These are phyloP conservation scores for Erinaceus europaeus DNA, from an alignment of 2,113 vertebrate genomes.

Conservation along the genomic window DNA sequence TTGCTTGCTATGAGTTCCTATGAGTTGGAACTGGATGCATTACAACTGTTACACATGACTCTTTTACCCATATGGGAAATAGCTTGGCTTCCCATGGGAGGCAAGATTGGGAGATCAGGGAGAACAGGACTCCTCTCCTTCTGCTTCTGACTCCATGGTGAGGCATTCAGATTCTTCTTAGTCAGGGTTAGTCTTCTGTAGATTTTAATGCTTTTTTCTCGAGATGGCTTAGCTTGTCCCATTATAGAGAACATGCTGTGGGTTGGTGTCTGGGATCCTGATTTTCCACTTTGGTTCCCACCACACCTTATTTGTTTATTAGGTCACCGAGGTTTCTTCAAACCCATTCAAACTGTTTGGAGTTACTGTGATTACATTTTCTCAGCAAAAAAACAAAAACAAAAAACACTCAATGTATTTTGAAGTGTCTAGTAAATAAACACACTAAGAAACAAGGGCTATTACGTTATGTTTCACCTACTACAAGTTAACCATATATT, in stretches of 20 bases:
- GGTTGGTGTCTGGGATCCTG: slow-evolving; percentile 54
- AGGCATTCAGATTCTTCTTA: neutral
- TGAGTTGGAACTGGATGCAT: neutral
- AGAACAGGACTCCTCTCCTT: neutral
- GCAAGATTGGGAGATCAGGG: neutral
- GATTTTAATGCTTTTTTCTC: neutral
- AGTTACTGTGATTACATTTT: neutral
- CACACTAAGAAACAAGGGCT: neutral
- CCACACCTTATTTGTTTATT: slow-evolving; percentile 73
- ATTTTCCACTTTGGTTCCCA: slow-evolving; percentile 73
- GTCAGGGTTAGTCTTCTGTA: neutral
- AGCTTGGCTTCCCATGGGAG: neutral
- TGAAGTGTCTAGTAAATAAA: neutral
- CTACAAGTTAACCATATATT: neutral
- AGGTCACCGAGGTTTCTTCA: slow-evolving; percentile 61
- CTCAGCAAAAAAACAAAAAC: neutral
- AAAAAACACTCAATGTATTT: neutral
- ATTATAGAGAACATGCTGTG: neutral
- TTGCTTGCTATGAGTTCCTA: neutral
- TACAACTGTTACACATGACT: neutral
- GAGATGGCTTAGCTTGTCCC: neutral
- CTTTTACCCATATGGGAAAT: neutral
- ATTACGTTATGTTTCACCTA: neutral
- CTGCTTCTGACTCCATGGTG: slow-evolving; percentile 4
- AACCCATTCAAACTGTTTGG: neutral